Conservation (phyloP, 2,797 vertebrate species). For the Botia almorhae region DNA sequence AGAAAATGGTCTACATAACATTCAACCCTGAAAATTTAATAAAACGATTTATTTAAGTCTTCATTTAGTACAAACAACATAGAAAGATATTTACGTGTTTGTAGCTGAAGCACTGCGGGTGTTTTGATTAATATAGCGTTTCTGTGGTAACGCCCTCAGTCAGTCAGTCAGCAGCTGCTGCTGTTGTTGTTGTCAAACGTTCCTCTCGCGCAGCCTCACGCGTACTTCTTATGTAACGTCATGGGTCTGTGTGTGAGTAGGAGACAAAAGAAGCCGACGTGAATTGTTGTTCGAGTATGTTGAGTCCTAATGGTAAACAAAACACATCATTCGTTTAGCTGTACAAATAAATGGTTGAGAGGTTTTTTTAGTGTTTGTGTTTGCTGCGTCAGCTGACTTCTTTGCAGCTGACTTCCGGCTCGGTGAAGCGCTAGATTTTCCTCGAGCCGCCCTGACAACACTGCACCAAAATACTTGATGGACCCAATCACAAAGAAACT, state of each 20-base stretch:
- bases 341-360: background rate
- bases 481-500: background rate
- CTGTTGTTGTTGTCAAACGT: conserved; percentile 4
- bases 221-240: conserved; percentile 56
- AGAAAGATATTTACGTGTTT: conserved; percentile 2
- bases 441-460: conserved; percentile 3
- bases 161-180: background rate
- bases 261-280: background rate
- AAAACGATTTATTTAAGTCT: background rate
- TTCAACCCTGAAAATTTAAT: background rate
- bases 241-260: conserved; percentile 21
- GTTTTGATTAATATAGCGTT: conserved; percentile 6
- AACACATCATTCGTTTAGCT: background rate
- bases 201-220: conserved; percentile 50
- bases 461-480: conserved; percentile 35
- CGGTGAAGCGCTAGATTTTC: background rate
- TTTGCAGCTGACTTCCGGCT: conserved; percentile 6
- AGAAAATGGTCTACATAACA: background rate
- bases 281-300: background rate
- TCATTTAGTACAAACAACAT: background rate
- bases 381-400: background rate
- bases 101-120: background rate
- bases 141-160: conserved; percentile 19
- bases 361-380: background rate
- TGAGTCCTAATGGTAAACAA: too few relatives aligned